Base-by-base conservation (phyloP, 2,797 vertebrate genomes). In the Crenuchus spilurus region DNA sequence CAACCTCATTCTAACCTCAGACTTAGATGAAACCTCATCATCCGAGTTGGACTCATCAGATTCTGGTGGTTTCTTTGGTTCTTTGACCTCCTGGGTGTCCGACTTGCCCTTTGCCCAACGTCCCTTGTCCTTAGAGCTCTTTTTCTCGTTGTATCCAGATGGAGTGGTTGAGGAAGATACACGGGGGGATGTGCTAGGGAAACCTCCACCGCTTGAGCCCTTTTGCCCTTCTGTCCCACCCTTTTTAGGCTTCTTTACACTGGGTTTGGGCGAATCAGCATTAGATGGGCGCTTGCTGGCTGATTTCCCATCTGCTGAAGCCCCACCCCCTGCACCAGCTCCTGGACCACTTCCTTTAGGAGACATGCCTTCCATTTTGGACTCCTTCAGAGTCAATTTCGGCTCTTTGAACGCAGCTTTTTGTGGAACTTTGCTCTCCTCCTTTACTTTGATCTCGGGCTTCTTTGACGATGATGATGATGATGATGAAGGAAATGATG, bases 391-490 rank as follows among this genome's bases (percentile, higher is more conserved):
- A 2, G 96, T 94, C 87, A 96, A 92, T 85, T 99, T 99, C 75
- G 97, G 97, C 89, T 99, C 98, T 88, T 99, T 99, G 87, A 98
- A 98, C 14, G 97, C 96, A 0, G 95, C 96, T 90, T 98, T 99
- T 74, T 95, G 94, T 1, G 94, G 84, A 4, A 93, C 92, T 87
- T 97, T 98, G 3, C 87, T 88, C 81, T 99, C 97, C 74, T 99
- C 96, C 87, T 96, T 98, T 65, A 92, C 92, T 91, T 98, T 98
- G 89, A 93, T 92, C 83, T 99, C 96, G 0, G 93, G 94, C 87
- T 97, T 98, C 80, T 97, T 94, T 0, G 93, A 92, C 30, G 91
- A 91, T 0, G 91, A 90, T 1, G 92, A 87, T 0, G 92, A 87
- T 0, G 83, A 83, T 1, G 89, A 90, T 0, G 65, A 78, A 0